Conservation (phyloP, 1,140 invertebrate species). For the Drosophila asahinai region DNA sequence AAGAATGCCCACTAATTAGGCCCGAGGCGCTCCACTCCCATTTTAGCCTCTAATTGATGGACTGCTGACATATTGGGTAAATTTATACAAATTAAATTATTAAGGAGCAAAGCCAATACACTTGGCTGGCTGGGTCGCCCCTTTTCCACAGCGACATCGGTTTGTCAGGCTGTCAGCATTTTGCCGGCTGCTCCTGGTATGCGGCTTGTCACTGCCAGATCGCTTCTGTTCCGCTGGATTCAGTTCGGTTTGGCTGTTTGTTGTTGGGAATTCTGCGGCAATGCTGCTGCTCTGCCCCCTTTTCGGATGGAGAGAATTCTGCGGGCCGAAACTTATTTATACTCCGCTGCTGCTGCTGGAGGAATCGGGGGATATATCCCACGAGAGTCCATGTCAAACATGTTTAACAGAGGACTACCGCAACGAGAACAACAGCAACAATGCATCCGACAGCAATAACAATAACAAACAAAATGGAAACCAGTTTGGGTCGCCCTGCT, state of each 20-base stretch:
- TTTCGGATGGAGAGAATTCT: slow-evolving; percentile 30
- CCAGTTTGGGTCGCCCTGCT: slow-evolving; percentile 51
- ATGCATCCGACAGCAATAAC: slow-evolving; percentile 56
- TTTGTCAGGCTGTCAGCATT: slow-evolving; percentile 71
- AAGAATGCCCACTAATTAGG: slow-evolving; percentile 51
- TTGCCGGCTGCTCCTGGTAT: slow-evolving; percentile 58
- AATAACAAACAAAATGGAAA: slow-evolving; percentile 67
- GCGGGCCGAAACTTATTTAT: slow-evolving; percentile 74
- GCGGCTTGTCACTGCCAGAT: slow-evolving; percentile 73
- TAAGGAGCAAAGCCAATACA: slow-evolving; percentile 38
- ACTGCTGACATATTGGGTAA: slow-evolving; percentile 70
- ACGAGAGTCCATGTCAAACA: slow-evolving; percentile 78
- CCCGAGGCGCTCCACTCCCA: slow-evolving; percentile 17
- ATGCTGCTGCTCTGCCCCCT: slow-evolving; percentile 5
- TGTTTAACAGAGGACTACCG: slow-evolving; percentile 78
- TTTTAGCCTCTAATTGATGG: slow-evolving; percentile 55
- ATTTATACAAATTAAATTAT: slow-evolving; percentile 83
- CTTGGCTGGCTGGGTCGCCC: neutral
- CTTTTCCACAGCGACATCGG: slow-evolving; percentile 11
- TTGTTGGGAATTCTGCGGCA: slow-evolving; percentile 36
- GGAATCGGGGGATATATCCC: slow-evolving; percentile 48
- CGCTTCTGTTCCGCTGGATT: slow-evolving; percentile 35
- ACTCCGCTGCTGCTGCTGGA: slow-evolving; percentile 26
- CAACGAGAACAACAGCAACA: slow-evolving; percentile 63
- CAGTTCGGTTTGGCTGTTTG: slow-evolving; percentile 36